Percentiles rank a stretch among this genome's conserved stretches.
These are phyloP conservation scores for Cryptocephalus primarius DNA, from an alignment of 2,888 invertebrate species.

Conservation along the genomic window DNA sequence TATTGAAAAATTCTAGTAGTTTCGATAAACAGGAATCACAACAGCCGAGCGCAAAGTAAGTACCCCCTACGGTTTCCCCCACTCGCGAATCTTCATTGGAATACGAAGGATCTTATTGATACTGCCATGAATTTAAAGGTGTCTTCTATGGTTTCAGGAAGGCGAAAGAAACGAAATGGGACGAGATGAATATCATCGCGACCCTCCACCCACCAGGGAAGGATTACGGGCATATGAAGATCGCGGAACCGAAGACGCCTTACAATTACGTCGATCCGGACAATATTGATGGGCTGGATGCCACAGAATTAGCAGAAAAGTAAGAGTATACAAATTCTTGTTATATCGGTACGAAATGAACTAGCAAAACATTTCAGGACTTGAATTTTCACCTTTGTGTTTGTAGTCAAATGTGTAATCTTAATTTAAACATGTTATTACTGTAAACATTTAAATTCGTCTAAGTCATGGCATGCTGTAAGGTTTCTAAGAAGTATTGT, in stretches of 20 bases:
- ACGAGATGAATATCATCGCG: conserved; percentile 97
- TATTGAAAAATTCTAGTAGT: conserved; percentile 85
- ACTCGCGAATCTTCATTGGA: too few relatives aligned
- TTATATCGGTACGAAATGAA: too few relatives aligned
- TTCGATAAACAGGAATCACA: conserved; percentile 56
- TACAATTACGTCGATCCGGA: conserved; percentile 51
- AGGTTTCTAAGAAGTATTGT: too few relatives aligned
- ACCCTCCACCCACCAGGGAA: conserved; percentile 96
- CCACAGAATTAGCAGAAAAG: conserved; percentile 69
- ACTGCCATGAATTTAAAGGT: too few relatives aligned
- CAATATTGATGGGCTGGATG: conserved; percentile 53
- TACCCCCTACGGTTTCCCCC: background rate
- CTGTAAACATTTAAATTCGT: too few relatives aligned
- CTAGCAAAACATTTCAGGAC: background rate
- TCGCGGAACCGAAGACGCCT: conserved; percentile 96
- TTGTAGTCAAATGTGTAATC: too few relatives aligned
- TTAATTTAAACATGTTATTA: too few relatives aligned
- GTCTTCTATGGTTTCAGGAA: conserved; percentile 19
- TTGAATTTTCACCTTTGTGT: background rate
- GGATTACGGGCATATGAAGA: conserved; percentile 99
- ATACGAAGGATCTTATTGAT: too few relatives aligned
- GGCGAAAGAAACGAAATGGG: conserved; percentile 69
- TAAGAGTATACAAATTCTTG: conserved; percentile 32
- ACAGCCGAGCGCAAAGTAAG: conserved; percentile 19
- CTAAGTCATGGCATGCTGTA: too few relatives aligned